Evolutionary conservation across 2,888 invertebrate genomes (phyloP).

Genomic region (Drosophila diplacantha): DNA sequence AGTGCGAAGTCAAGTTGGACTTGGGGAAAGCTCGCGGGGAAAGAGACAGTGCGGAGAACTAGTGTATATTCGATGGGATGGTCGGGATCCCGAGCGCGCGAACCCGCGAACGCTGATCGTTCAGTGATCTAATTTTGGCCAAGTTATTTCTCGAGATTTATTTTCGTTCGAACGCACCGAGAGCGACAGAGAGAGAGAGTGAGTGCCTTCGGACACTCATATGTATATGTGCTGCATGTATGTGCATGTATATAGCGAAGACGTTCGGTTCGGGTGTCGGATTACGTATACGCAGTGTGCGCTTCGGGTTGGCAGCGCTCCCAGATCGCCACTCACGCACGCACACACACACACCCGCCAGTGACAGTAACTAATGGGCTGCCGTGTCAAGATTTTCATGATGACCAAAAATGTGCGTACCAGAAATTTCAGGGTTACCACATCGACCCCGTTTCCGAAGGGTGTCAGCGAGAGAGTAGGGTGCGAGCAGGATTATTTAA

Average conservation of each 20-base stretch:
- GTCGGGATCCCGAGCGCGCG: slow-evolving; percentile 32
- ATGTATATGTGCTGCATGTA: slow-evolving; percentile 19
- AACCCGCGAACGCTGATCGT: slow-evolving; percentile 31
- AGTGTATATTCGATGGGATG: slow-evolving; percentile 31
- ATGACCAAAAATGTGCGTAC: slow-evolving; percentile 70
- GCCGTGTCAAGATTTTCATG: slow-evolving; percentile 60
- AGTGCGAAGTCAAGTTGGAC: slow-evolving; percentile 24
- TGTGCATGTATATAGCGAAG: slow-evolving; percentile 30
- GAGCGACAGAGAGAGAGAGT: slow-evolving; percentile 12
- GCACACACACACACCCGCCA: slow-evolving; percentile 8
- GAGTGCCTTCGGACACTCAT: slow-evolving; percentile 5
- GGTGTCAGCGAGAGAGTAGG: slow-evolving; percentile 1
- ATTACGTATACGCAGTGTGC: slow-evolving; percentile 66
- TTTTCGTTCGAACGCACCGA: slow-evolving; percentile 58
- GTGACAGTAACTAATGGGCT: slow-evolving; percentile 36
- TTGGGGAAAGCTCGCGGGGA: slow-evolving; percentile 25
- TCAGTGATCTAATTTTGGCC: slow-evolving; percentile 75
- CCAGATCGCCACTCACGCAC: slow-evolving; percentile 30
- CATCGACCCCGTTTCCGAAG: slow-evolving; percentile 56
- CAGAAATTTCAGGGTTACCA: slow-evolving; percentile 67
- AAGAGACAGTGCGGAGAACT: slow-evolving; percentile 41
- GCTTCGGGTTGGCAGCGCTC: slow-evolving; percentile 57
- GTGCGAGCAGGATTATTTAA: slow-evolving; percentile 9
- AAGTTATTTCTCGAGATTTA: slow-evolving; percentile 66
- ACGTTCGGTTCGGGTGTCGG: slow-evolving; percentile 66